phyloP scores from a whole-genome alignment of 2,888 invertebrate species.

The Eupithecia dodoneata region DNA sequence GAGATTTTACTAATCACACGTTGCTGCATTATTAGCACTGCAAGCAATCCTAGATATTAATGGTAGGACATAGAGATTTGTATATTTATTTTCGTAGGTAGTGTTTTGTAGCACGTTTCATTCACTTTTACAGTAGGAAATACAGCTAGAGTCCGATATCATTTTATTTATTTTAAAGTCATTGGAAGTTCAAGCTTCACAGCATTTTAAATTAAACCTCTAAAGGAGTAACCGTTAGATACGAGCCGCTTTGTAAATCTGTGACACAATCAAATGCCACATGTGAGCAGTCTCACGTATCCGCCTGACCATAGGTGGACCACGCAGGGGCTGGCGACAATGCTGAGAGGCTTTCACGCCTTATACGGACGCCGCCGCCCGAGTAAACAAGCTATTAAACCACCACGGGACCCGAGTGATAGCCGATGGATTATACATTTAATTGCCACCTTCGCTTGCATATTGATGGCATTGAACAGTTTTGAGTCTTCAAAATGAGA shows the following conservation, averaged over 20 bases:
- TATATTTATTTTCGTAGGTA: neutral
- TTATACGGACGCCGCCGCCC: constrained; percentile 68
- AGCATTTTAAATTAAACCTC: constrained; percentile 19
- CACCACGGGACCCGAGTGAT: constrained; percentile 66
- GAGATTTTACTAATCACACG: neutral
- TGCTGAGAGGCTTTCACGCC: constrained; percentile 80
- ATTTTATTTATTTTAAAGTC: neutral
- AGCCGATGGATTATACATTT: constrained; percentile 75
- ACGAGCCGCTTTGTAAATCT: constrained; percentile 55
- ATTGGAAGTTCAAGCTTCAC: constrained; percentile 2
- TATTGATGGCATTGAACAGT: constrained; percentile 53
- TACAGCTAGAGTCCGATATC: neutral
- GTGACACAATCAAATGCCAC: constrained; percentile 58
- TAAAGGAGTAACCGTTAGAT: constrained; percentile 39
- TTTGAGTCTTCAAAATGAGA: constrained; percentile 15
- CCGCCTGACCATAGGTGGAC: constrained; percentile 63
- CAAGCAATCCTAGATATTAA: neutral
- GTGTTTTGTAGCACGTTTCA: neutral
- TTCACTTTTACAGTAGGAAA: neutral
- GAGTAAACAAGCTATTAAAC: constrained; percentile 78
- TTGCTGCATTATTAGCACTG: neutral
- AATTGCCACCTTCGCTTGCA: constrained; percentile 72
- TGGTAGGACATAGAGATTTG: neutral
- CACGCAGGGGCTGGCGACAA: constrained; percentile 73
- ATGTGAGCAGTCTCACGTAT: constrained; percentile 64